These are phyloP conservation scores for Cariama cristata DNA, from an alignment of 2,113 vertebrate species.

Conservation along the genomic window DNA sequence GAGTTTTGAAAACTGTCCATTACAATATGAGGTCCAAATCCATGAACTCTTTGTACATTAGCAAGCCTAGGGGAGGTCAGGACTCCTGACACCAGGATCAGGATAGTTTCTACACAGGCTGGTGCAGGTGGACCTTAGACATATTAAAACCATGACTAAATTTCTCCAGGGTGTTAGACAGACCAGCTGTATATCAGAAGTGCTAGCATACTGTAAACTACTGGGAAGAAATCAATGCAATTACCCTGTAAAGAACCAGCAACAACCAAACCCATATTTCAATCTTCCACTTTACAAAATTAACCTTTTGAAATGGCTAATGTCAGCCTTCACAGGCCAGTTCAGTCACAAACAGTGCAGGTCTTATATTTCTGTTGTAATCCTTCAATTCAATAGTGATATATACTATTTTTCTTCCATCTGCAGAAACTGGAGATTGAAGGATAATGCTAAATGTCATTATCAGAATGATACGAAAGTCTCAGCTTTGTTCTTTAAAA, in stretches of 20 bases:
- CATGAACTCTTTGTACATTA: neutral
- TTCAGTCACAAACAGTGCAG: neutral
- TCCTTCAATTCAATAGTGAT: neutral
- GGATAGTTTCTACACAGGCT: neutral
- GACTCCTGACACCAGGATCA: neutral
- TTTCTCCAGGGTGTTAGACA: neutral
- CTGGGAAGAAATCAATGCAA: neutral
- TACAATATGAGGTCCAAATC: neutral
- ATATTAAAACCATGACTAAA: neutral
- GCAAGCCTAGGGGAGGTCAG: neutral
- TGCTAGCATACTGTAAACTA: neutral
- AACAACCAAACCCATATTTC: neutral
- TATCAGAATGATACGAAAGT: rapidly evolving
- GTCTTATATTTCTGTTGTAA: neutral
- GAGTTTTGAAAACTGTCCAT: neutral
- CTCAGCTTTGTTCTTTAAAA: neutral
- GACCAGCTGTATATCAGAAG: neutral
- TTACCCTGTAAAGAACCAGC: neutral
- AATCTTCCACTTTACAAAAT: neutral
- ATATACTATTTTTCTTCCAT: neutral
- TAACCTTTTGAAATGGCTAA: neutral
- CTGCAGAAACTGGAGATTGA: neutral
- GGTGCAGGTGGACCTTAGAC: neutral
- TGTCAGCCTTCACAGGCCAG: neutral
- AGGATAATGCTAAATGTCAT: neutral